Conservation (phyloP, 1,140 invertebrate species). For the Neotoxoptera formosana region DNA sequence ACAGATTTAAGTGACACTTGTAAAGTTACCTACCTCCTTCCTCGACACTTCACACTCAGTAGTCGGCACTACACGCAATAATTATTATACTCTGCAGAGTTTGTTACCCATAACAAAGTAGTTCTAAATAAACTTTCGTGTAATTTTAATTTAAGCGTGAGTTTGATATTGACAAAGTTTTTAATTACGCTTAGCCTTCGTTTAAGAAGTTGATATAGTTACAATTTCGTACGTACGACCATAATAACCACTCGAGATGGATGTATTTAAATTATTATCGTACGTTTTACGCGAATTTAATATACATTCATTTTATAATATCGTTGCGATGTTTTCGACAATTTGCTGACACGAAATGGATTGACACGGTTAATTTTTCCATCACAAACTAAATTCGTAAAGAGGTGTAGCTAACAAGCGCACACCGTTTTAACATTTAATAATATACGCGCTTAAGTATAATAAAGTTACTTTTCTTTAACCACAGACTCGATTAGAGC, state of each 20-base stretch:
- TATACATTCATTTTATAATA: not conserved
- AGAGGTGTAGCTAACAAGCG: not conserved
- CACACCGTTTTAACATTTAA: not conserved
- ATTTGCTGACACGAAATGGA: not conserved
- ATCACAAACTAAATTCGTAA: conserved; percentile 21
- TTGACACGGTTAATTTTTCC: conserved; percentile 36
- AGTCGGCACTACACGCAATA: not conserved
- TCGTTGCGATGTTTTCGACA: conserved; percentile 35
- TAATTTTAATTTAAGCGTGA: conserved; percentile 8
- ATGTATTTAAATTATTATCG: conserved; percentile 24
- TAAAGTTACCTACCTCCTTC: not conserved
- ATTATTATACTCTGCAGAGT: not conserved
- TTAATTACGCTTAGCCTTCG: conserved; percentile 51
- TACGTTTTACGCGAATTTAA: not conserved
- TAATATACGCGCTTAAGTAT: not conserved
- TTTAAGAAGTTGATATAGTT: conserved; percentile 38
- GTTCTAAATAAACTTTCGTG: not conserved
- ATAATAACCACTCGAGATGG: conserved; percentile 27
- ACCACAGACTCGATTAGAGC: not conserved
- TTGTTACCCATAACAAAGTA: not conserved
- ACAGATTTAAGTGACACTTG: conserved; percentile 32
- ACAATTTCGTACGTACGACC: not conserved
- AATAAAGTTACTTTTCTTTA: not conserved
- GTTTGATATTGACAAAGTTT: conserved; percentile 38
- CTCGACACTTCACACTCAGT: not conserved